Conservation (phyloP, 2,888 invertebrate species). For the Melinopterus prodromus region DNA sequence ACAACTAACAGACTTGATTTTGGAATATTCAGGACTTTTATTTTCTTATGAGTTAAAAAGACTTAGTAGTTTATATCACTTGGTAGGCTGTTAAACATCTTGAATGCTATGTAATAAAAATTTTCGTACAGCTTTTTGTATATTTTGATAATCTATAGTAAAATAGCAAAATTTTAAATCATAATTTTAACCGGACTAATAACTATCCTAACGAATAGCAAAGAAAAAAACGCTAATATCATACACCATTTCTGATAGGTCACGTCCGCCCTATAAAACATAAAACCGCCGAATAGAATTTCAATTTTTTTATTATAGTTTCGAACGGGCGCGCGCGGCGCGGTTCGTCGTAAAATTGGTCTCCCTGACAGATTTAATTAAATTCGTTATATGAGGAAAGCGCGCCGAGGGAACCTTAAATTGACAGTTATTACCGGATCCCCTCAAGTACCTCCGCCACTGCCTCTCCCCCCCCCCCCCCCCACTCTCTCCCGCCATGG, state of each 20-base stretch:
- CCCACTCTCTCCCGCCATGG: not conserved
- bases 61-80: too few relatives aligned
- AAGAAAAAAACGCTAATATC: not conserved
- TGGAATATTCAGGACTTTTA: too few relatives aligned
- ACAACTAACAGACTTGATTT: too few relatives aligned
- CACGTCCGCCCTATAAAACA: not conserved
- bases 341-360: slow-evolving; percentile 19
- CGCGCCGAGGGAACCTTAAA: slow-evolving; percentile 21
- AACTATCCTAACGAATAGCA: not conserved
- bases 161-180: too few relatives aligned
- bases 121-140: too few relatives aligned
- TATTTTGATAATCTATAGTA: too few relatives aligned
- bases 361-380: slow-evolving; percentile 31
- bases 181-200: not conserved
- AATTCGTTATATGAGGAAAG: slow-evolving; percentile 25
- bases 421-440: slow-evolving; percentile 26
- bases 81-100: too few relatives aligned
- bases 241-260: not conserved
- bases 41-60: too few relatives aligned
- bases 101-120: too few relatives aligned
- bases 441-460: slow-evolving; percentile 14
- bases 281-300: slow-evolving; percentile 4
- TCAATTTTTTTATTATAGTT: not conserved
- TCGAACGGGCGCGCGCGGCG: not conserved
- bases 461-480: not conserved